Base-by-base conservation (phyloP, 2,113 vertebrate species). In the Typhlomys cinereus region DNA sequence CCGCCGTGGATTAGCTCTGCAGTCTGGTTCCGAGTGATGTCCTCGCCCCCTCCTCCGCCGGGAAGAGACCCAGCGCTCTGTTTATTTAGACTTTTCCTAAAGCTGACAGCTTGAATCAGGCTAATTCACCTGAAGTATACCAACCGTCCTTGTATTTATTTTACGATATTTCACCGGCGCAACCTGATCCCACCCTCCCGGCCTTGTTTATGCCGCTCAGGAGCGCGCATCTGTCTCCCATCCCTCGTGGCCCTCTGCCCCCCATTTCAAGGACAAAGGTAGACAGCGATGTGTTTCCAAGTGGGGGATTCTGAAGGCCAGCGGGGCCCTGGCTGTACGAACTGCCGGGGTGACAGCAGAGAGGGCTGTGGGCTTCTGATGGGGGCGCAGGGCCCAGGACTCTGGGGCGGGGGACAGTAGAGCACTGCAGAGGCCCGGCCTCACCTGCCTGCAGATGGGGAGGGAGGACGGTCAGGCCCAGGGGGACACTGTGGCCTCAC, bases 31-130 rank as follows among this genome's bases (percentile, higher is more conserved):
- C 17, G 92, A 79, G 21, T 76, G 0, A 88, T 71, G 90, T 95
- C 95, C 96, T 94, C 80, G 61, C 81, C 82, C 96, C 97, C 97
- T 95, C 95, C 95, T 94, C 90, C 48, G 91, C 95, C 66, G 97
- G 86, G 96, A 89, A 95, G 97, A 86, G 95, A 86, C 88, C 64
- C 95, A 86, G 78, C 95, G 50, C 96, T 95, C 82, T 98, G 98
- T 98, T 98, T 98, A 98, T 98, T 98, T 98, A 98, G 97, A 95
- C 95, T 97, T 98, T 97, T 97, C 98, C 95, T 96, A 96, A 88
- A 98, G 97, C 98, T 98, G 98, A 98, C 98, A 98, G 95, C 97
- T 98, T 78, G 96, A 98, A 98, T 98, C 98, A 98, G 93, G 95
- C 96, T 98, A 98, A 98, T 98, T 98, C 96, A 97, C 96, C 98